Base-by-base conservation (phyloP, 2,888 invertebrate genomes). In the Schizaphis graminum region DNA sequence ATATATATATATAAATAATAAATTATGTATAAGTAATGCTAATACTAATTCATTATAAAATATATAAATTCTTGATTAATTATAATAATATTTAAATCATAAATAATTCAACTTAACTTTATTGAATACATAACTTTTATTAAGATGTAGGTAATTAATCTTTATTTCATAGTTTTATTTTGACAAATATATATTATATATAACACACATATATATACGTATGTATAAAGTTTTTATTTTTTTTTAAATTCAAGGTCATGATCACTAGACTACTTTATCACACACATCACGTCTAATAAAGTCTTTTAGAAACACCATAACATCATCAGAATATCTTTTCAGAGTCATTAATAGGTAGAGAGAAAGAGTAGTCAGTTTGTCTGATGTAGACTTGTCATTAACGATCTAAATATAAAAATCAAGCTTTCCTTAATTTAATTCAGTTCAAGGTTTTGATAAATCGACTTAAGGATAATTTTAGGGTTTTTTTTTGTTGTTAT, bases 331-430 rank as follows among this genome's bases (percentile, higher is more conserved):
- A 61, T 24, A n/a, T 90, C 3, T 61, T 61, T 57, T 44, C 77
- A 77, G 35, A 49, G 57, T 47, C 90, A 28, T 47, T 28, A 24
- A 35, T 91, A n/a, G n/a, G 49, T 91, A n/a, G 91, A 41, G 26
- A 41, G 49, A 10, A 21, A 56, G 28, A 85, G 53, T n/a, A 28
- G 56, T 49, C 44, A n/a, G 56, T 41, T 56, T 16, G 35, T 26
- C 77, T 35, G 91, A 77, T 77, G 77, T 77, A 77, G 44, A 28
- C 56, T 57, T 3, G n/a, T 53, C 35, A 77, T 49, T 53, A 35
- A n/a, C 53, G 53, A 47, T 91, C 91, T 91, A 91, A 85, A 91
- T 91, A 85, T 91, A 91, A 84, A 84, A 85, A 85, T n/a, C 56
- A 44, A 21, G 44, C 44, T 57, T 85, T 44, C 28, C 44, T 28